Base-by-base conservation (phyloP, 2,888 invertebrate genomes). In the Ligdia adustata region DNA sequence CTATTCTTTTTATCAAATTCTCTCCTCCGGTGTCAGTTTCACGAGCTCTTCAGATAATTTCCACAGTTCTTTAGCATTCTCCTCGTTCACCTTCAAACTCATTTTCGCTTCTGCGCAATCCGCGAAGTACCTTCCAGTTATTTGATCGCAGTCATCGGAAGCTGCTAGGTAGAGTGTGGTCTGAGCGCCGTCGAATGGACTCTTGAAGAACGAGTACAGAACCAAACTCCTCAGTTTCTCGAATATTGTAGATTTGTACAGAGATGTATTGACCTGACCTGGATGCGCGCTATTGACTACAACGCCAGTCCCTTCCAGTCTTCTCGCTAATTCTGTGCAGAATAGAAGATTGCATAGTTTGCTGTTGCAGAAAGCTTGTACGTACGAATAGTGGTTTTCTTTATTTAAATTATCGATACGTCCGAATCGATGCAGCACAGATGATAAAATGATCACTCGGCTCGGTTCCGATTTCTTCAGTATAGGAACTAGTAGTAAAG, bases 241-340 rank as follows among this genome's bases (percentile, higher is more conserved):
- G 18, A 85, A 46, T 0, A 79, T 43, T 0, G 81, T 85, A 0
- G 46, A 42, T 18, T 57, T 57, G 92, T 96, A 96, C 38, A 96
- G 93, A 4, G 94, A 94, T 0, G 95, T 95, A 72, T 95, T 94
- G 14, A 97, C 95, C 82, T 96, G 93, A 0, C 97, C 97, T 0
- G 97, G 97, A 82, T 97, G 97, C 6, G 97, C 82, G 61, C 94
- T 95, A 75, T 97, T 97, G 0, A 93, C 96, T 0, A 93, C 94
- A 0, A 97, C 93, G 0, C 93, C 93, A 0, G 82, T 77, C 1
- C 79, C 90, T 31, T 79, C 67, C 33, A 91, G 46, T 26, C 82
- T 69, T 38, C 84, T 66, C 0, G 91, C 79, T 12, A 92, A 60
- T 54, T 91, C 91, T 13, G 89, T 90, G 6, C 83, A 77, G 27